Evolutionary conservation across 2,888 invertebrate genomes (phyloP), one percentile per base, ranked within the genome.

Genomic region (Chironomus tentans): DNA sequence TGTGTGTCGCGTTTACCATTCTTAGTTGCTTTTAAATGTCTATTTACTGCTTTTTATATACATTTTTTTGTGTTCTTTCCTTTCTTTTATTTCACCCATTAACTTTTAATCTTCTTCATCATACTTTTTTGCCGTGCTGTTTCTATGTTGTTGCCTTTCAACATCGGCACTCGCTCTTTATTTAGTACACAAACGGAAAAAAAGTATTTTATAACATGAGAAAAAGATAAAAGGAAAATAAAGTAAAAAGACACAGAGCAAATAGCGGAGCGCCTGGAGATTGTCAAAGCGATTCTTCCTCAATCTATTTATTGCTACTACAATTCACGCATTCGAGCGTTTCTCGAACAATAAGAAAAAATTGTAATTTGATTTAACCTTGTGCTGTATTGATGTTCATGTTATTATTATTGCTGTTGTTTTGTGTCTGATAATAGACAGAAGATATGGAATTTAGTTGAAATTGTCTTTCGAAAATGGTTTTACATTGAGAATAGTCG

Each of bases 31-130:
- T 38, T 38, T 38, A 18, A 56, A 65, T 65, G 21, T 65, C 24
- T 65, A 65, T 65, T 65, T 22, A 24, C 21, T 65, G 65, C 65
- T 65, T 24, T 10, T 3, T 10, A 38, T 38, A 38, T 10, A 38
- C 22, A 3, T 50, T 15, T 50, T 56, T 15, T 56, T 18, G 18
- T 65, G 21, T 13, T 65, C 65, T 24, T 65, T 65, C 12, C 65
- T 56, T 65, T 65, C 21, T 62, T 65, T 65, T 65, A 65, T 65
- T 65, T 65, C 65, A 65, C 21, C 65, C 65, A 65, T 65, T 65
- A 65, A 65, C 65, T 65, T 65, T 65, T 65, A 65, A 65, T 65
- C 65, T 65, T 65, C 65, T 65, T 65, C 65, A 65, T 65, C 65
- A 65, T 65, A 13, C 65, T 56, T 50, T 15, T 65, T 22, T 65